Evolutionary conservation across 2,113 vertebrate species (phyloP).

Genomic region (Mandrillus leucophaeus): DNA sequence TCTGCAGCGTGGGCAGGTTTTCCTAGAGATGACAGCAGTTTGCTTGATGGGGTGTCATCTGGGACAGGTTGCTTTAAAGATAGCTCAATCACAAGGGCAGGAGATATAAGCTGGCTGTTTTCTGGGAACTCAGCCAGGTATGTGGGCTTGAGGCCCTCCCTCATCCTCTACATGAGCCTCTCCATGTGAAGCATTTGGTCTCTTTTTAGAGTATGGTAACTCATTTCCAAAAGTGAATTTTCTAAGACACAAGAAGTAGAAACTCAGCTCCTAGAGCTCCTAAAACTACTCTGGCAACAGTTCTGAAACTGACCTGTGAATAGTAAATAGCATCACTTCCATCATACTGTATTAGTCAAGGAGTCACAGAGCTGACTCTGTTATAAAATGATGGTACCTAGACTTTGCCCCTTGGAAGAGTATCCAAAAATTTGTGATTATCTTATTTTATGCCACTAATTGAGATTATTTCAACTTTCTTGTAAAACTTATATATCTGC

Average conservation of each 20-base stretch:
- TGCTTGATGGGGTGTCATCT: not conserved
- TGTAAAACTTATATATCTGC: not conserved
- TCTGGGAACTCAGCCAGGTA: not conserved
- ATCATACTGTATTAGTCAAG: not conserved
- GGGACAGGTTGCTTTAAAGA: not conserved
- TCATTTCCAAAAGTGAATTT: not conserved
- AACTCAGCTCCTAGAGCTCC: not conserved
- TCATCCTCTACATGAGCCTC: not conserved
- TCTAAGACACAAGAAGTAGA: not conserved
- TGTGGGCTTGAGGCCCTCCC: rapidly evolving
- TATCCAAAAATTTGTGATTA: not conserved
- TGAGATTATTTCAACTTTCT: not conserved
- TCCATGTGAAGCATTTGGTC: not conserved
- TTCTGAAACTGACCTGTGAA: not conserved
- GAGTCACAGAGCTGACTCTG: not conserved
- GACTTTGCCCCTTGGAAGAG: not conserved
- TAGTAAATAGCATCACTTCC: not conserved
- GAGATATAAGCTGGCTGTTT: not conserved
- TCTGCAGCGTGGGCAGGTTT: not conserved
- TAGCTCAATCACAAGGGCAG: not conserved
- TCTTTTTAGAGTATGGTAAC: not conserved
- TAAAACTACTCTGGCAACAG: not conserved
- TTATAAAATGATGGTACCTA: not conserved
- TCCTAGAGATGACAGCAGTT: not conserved
- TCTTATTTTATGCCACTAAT: not conserved